phyloP scores from a whole-genome alignment of 2,888 invertebrate genomes.

The Drosophila prolongata region DNA sequence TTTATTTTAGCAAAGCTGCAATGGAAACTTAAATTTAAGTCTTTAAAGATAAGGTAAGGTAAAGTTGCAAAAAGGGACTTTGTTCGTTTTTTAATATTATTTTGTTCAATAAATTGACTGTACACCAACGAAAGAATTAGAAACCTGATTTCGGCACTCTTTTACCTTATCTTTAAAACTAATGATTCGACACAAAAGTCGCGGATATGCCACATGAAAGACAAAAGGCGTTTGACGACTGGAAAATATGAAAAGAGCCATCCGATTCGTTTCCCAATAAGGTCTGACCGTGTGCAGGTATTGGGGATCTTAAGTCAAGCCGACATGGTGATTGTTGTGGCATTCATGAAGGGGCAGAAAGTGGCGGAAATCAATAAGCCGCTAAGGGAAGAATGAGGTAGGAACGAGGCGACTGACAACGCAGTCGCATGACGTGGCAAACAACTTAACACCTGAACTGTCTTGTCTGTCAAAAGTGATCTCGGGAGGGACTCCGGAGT shows the following conservation, averaged over 20 bases:
- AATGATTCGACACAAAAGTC: slow-evolving; percentile 39
- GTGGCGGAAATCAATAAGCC: slow-evolving; percentile 68
- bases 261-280: background rate
- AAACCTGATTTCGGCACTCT: slow-evolving; percentile 36
- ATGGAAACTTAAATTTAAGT: too few species aligned
- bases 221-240: background rate
- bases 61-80: too few species aligned
- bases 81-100: too few species aligned
- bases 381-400: slow-evolving; percentile 45
- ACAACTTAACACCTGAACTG: slow-evolving; percentile 78
- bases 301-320: slow-evolving; percentile 67
- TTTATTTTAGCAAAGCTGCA: too few species aligned
- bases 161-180: slow-evolving; percentile 6
- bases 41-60: too few species aligned
- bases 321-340: slow-evolving; percentile 69
- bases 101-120: too few species aligned
- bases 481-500: slow-evolving; percentile 25
- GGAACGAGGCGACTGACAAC: slow-evolving; percentile 21
- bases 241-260: slow-evolving; percentile 21
- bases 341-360: slow-evolving; percentile 65
- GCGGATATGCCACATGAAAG: slow-evolving; percentile 17
- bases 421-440: slow-evolving; percentile 65
- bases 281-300: slow-evolving; percentile 13
- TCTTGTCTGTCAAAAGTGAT: slow-evolving; percentile 57
- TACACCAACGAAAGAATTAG: too few species aligned